A percentile compares a stretch with the other conserved stretches of the same genome.
These are phyloP conservation scores for Henricia sp. DNA, from an alignment of 53 echinoderm and acorn worm species.

Conservation along the genomic window DNA sequence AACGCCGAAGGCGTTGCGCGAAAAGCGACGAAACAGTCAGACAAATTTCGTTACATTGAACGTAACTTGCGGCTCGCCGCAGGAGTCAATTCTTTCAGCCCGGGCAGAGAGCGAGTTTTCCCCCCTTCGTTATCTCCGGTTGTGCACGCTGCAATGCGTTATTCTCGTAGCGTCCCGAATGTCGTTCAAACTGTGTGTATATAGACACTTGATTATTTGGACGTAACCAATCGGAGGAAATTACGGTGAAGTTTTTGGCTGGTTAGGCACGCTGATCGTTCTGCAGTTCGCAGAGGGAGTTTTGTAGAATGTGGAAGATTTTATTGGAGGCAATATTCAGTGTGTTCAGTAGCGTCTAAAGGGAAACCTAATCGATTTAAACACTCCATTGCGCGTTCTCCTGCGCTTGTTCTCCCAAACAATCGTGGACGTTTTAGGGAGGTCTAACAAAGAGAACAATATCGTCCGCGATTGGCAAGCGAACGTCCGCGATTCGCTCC, in stretches of 20 bases:
- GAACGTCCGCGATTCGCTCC: too few species aligned
- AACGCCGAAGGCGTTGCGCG: slow-evolving; percentile 9
- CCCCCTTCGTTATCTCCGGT: slow-evolving; percentile 6
- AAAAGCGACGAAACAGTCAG: slow-evolving; percentile 27
- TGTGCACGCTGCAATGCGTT: slow-evolving; percentile 16
- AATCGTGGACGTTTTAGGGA: too few species aligned
- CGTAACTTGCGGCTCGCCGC: slow-evolving; percentile 61
- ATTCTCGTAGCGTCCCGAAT: not conserved
- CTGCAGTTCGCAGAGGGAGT: too few species aligned
- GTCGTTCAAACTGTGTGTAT: not conserved
- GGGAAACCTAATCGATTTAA: slow-evolving; percentile 55
- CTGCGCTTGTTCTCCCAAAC: too few species aligned
- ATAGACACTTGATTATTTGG: slow-evolving; percentile 17
- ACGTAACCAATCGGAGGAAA: slow-evolving; percentile 1
- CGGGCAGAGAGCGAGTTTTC: not conserved
- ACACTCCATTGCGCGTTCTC: not conserved
- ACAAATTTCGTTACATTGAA: slow-evolving; percentile 66
- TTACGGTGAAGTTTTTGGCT: slow-evolving; percentile 9
- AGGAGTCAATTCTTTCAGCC: slow-evolving; percentile 54
- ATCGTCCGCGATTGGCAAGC: too few species aligned
- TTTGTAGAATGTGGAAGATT: slow-evolving; percentile 42
- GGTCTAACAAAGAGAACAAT: too few species aligned
- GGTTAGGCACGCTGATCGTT: slow-evolving; percentile 51
- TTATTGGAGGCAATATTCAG: slow-evolving; percentile 48
- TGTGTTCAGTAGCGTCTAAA: slow-evolving; percentile 55